Evolutionary conservation across 2,888 invertebrate species (phyloP), one percentile per base, ranked within the genome.

Genomic region (Tiliacea citrago): DNA sequence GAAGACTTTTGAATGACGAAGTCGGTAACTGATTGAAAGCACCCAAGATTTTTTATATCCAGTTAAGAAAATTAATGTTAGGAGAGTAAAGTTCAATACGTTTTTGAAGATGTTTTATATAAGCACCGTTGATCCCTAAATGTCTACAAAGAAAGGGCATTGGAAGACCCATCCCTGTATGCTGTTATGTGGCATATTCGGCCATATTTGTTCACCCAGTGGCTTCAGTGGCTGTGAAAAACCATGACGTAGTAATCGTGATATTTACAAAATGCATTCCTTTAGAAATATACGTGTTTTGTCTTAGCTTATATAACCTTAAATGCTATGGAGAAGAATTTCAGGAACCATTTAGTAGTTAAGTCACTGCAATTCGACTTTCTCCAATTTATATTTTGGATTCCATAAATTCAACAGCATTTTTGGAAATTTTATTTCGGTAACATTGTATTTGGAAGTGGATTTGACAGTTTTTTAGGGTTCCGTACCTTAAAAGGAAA

Each of bases 201-300:
- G 73, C 65, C 77, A 80, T 82, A 82, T 66, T 79, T 82, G 62
- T 75, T 75, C 57, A 82, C 71, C 66, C 73, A 76, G 83, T 88
- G 88, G 83, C 85, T 84, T 86, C 63, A 78, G 75, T 80, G 86
- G 86, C 86, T 87, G 87, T 87, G 88, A 88, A 75, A 76, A 79
- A 75, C 80, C 83, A 88, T 88, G 88, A 88, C 84, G 65, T 72
- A 75, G 42, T 75, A 72, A 71, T 77, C 65, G 82, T 86, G 82
- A 88, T 82, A 86, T 83, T 82, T 71, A 60, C 66, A 67, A 76
- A 73, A 63, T 78, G 72, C 88, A 87, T 87, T 87, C 87, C 88
- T 81, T 65, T 82, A 87, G 73, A 63, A 67, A 63, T 71, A 81
- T 77, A 66, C 24, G 67, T 69, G 51, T 67, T 72, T 63, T 67